Evolutionary conservation across 2,888 invertebrate species (phyloP).

Genomic region (Ceriagrion tenellum): DNA sequence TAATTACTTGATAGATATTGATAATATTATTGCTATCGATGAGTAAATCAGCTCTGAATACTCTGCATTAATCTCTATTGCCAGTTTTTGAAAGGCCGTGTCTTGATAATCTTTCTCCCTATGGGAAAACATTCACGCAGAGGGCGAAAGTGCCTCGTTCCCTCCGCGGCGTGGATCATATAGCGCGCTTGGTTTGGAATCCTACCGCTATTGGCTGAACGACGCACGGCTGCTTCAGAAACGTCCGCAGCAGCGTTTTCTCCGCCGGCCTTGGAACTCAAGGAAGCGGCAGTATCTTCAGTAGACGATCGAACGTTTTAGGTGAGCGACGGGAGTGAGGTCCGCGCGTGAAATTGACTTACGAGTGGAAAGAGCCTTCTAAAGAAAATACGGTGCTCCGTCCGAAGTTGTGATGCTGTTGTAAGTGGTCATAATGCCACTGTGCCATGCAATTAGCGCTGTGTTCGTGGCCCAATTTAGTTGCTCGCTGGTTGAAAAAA

Average conservation of each 20-base stretch:
- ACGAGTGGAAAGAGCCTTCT: not conserved
- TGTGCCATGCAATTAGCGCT: not conserved
- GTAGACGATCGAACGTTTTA: not conserved
- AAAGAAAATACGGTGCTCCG: not conserved
- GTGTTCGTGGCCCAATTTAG: not conserved
- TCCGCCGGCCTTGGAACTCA: not conserved
- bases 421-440: not conserved
- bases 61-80: no score
- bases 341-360: not conserved
- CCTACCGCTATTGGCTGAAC: not conserved
- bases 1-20: no score
- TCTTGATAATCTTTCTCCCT: no score
- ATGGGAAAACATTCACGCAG: no score
- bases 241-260: not conserved
- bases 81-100: no score
- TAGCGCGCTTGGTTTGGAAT: not conserved
- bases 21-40: no score
- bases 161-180: not conserved
- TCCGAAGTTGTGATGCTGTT: not conserved
- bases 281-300: not conserved
- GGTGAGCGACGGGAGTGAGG: not conserved
- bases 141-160: not conserved
- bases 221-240: not conserved
- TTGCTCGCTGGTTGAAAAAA: not conserved
- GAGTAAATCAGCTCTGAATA: no score